Evolutionary conservation across 2,113 vertebrate species (phyloP), one percentile per base, ranked within the genome.

Genomic region (Cariama cristata): DNA sequence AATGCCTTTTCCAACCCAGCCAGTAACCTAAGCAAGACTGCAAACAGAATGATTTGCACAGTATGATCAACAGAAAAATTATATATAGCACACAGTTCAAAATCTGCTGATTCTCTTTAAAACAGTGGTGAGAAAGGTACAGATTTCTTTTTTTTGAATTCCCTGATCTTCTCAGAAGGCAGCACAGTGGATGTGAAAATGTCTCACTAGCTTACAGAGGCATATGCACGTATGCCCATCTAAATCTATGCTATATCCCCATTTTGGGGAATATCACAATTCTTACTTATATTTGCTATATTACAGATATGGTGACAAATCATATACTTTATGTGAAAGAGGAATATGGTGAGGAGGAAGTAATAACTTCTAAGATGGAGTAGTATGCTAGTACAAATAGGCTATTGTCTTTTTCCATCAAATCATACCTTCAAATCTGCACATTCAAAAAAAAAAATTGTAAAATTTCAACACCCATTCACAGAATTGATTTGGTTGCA

Each of bases 261-360:
- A 13, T 76, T 90, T 88, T 56, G 8, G 26, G 6, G 6, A 74
- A 27, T n/a, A 35, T 12, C 7, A 20, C 12, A 22, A 10, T 59
- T 79, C 20, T 38, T 80, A 4, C 6, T 68, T 71, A 8, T 45
- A 55, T 82, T 79, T 90, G 8, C n/a, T 59, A 22, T 56, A 35
- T 15, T 64, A 72, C 30, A 47, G 32, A 6, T 75, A 32, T 50
- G 7, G n/a, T 85, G 10, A 52, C 14, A 67, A 67, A 12, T 27
- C 28, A 56, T 9, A 33, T 33, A 26, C 49, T 81, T 73, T 38
- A 3, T 17, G 6, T 35, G 59, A 71, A 91, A 67, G 75, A 59
- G 4, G 26, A 75, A n/a, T 6, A 10, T 1, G 2, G 5, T 1
- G 4, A 5, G 19, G 9, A 64, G 11, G 28, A 69, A 38, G 42